A percentile compares a stretch with the other conserved stretches of the same genome.
Conservation (phyloP, 2,888 invertebrate genomes). For the Hemistola chrysoprasaria region DNA sequence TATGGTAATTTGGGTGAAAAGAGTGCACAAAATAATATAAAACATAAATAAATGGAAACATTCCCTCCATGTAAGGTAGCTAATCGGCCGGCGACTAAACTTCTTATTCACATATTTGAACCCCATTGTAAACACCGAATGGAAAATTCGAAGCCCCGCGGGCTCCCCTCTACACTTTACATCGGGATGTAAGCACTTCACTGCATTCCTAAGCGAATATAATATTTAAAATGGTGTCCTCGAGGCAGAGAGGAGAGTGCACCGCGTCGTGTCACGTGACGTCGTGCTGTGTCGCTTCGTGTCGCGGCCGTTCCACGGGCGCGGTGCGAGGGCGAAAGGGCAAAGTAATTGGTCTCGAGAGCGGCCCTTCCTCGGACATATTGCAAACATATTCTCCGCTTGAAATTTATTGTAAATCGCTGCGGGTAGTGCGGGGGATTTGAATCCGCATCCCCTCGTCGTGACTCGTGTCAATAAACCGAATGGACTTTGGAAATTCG, state of each 20-base stretch:
- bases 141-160: constrained; percentile 44
- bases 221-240: constrained; percentile 64
- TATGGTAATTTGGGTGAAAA: no score
- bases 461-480: constrained; percentile 67
- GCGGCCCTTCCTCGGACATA: constrained; percentile 53
- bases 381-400: constrained; percentile 78
- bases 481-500: constrained; percentile 77
- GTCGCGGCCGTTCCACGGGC: constrained; percentile 28
- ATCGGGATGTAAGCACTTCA: constrained; percentile 72
- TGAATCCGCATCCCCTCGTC: constrained; percentile 54
- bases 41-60: constrained; percentile 18
- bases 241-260: constrained; percentile 29
- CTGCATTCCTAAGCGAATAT: constrained; percentile 62
- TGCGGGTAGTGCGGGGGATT: constrained; percentile 58
- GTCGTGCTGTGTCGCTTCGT: constrained; percentile 17
- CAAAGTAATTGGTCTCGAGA: constrained; percentile 37
- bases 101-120: constrained; percentile 47
- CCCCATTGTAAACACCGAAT: constrained; percentile 53
- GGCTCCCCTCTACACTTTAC: constrained; percentile 42
- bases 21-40: no score
- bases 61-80: constrained; percentile 15
- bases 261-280: constrained; percentile 21
- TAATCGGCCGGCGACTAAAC: constrained; percentile 32
- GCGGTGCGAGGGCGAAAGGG: constrained; percentile 48
- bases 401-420: constrained; percentile 79